Evolutionary conservation across 2,888 invertebrate species (phyloP).

Genomic region (Drosophila aldrichi): DNA sequence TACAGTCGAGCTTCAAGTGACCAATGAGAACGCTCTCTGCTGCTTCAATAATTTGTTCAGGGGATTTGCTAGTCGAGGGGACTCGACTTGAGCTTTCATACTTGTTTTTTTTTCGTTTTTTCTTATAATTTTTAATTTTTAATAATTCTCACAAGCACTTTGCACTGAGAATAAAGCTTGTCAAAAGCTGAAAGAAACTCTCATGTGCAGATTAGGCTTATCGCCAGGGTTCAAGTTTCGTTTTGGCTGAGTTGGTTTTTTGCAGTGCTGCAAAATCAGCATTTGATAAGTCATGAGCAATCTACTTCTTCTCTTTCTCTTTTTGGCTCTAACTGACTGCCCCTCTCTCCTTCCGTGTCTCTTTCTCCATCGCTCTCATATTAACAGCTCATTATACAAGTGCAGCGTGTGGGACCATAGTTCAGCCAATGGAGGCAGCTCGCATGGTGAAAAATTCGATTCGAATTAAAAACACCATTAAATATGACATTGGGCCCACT

Average conservation of each 20-base stretch:
- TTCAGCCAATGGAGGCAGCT: conserved; percentile 12
- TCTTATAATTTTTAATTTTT: neutral
- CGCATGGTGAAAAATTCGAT: conserved; percentile 6
- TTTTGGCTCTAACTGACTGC: neutral
- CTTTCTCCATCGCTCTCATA: neutral
- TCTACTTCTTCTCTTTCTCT: conserved; percentile 1
- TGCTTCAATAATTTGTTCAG: no score
- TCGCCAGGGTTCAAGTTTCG: conserved; percentile 54
- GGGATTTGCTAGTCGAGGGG: no score
- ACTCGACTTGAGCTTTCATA: no score
- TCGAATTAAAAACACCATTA: conserved; percentile 10
- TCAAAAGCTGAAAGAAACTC: conserved; percentile 22
- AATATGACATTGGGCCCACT: conserved; percentile 15
- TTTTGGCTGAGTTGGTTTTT: conserved; percentile 16
- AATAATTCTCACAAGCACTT: conserved; percentile 23
- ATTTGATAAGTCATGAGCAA: conserved; percentile 27
- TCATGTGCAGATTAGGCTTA: conserved; percentile 47
- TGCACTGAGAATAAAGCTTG: conserved; percentile 27
- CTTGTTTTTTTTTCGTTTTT: neutral
- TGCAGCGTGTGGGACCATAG: conserved; percentile 31
- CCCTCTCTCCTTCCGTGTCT: neutral
- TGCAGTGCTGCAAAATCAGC: conserved; percentile 33
- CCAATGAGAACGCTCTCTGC: no score
- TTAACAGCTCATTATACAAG: conserved; percentile 32
- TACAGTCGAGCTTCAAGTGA: no score